A percentile compares a stretch with the other conserved stretches of the same genome.
Conservation (phyloP, 92 coral and sea anemone species). For the Anthopleura xanthogrammica region DNA sequence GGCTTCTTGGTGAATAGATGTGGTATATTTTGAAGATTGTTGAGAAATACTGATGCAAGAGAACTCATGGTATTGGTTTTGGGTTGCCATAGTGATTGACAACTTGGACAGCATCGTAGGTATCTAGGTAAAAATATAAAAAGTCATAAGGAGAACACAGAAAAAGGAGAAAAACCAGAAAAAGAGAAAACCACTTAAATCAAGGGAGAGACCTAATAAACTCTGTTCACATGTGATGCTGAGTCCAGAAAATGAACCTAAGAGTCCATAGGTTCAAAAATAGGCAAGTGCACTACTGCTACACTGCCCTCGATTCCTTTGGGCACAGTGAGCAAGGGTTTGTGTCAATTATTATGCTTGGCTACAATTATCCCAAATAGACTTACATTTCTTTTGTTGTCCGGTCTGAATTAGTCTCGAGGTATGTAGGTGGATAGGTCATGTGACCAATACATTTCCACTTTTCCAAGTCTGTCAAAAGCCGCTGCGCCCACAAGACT, state of each 20-base stretch:
- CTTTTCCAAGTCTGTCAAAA: slow-evolving; percentile 57
- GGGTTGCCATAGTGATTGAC: slow-evolving; percentile 43
- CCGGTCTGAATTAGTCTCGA: slow-evolving; percentile 84
- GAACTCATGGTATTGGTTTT: slow-evolving; percentile 47
- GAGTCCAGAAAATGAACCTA: background rate
- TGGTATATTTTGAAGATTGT: slow-evolving; percentile 66
- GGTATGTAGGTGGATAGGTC: slow-evolving; percentile 81
- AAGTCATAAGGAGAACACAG: background rate
- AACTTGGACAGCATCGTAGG: slow-evolving; percentile 75
- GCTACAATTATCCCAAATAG: background rate
- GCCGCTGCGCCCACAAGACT: slow-evolving; percentile 70
- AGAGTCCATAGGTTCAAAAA: too few relatives aligned
- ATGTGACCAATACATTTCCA: slow-evolving; percentile 81
- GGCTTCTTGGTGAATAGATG: slow-evolving; percentile 62
- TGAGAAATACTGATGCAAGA: slow-evolving; percentile 58
- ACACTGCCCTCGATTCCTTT: too few relatives aligned
- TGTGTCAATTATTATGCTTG: background rate
- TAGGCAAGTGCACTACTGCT: too few relatives aligned
- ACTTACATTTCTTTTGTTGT: slow-evolving; percentile 88
- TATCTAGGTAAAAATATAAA: slow-evolving; percentile 47
- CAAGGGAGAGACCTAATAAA: background rate
- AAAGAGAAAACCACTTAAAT: background rate
- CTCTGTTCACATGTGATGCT: too few relatives aligned
- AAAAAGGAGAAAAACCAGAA: too few relatives aligned
- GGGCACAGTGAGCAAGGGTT: too few relatives aligned